Conservation (phyloP, 2,888 invertebrate genomes). For the Melipona beecheii region DNA sequence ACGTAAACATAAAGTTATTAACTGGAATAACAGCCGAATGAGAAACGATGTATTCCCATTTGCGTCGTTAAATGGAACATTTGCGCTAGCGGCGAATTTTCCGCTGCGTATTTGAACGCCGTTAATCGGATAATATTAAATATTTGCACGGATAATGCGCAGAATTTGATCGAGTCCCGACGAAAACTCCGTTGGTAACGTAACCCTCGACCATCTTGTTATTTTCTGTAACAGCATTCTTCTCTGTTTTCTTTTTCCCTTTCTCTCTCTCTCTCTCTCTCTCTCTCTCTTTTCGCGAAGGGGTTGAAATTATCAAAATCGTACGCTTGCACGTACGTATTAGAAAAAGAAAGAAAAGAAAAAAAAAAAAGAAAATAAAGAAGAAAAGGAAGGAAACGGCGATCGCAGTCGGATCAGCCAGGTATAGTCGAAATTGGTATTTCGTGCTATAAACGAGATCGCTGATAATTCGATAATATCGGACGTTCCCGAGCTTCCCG, state of each 20-base stretch:
- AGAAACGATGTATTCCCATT: constrained; percentile 51
- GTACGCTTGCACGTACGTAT: constrained; percentile 24
- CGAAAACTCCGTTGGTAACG: background rate
- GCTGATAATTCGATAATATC: constrained; percentile 64
- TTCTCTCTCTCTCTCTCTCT: too few species aligned
- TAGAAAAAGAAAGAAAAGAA: background rate
- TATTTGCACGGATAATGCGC: constrained; percentile 43
- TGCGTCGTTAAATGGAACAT: constrained; percentile 42
- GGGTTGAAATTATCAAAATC: background rate
- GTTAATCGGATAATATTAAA: constrained; percentile 52
- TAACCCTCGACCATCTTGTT: background rate
- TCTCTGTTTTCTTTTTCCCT: background rate
- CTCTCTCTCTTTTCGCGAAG: too few species aligned
- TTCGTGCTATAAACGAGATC: constrained; percentile 50
- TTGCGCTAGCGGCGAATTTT: constrained; percentile 47
- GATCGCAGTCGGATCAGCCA: too few species aligned
- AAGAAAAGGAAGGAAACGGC: background rate
- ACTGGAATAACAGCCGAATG: constrained; percentile 39
- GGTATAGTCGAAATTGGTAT: constrained; percentile 55
- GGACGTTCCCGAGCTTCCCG: constrained; percentile 37
- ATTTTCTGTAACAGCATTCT: background rate
- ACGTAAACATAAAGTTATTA: constrained; percentile 51
- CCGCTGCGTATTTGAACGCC: constrained; percentile 30
- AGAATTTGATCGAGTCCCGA: constrained; percentile 19
- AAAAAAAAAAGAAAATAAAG: too few species aligned